Evolutionary conservation across 2,113 vertebrate genomes (phyloP).

Genomic region (Odocoileus virginianus): DNA sequence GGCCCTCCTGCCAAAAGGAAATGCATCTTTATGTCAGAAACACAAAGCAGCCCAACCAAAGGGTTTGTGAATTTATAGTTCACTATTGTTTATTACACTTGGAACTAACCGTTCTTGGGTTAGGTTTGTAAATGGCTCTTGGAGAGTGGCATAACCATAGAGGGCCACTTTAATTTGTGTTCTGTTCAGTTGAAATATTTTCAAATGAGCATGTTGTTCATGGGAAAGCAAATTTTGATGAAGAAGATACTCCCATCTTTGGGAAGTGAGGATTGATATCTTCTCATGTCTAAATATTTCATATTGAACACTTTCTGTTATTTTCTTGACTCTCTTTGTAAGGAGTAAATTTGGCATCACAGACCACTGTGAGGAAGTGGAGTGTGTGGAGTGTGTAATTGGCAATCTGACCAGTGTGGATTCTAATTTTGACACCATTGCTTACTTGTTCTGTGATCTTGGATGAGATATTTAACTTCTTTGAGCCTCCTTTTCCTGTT

Average conservation of each 20-base stretch:
- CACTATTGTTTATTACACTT: constrained; percentile 60
- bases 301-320: background rate
- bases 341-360: background rate
- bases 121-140: constrained; percentile 29
- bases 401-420: background rate
- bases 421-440: background rate
- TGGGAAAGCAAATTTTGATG: constrained; percentile 27
- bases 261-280: background rate
- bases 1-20: constrained; percentile 89
- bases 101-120: constrained; percentile 36
- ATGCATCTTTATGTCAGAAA: constrained; percentile 90
- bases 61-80: constrained; percentile 86
- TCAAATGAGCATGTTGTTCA: constrained; percentile 14
- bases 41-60: constrained; percentile 88
- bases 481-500: background rate
- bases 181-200: constrained; percentile 50
- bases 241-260: constrained; percentile 28
- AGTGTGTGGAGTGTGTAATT: background rate
- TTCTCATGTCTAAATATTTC: background rate
- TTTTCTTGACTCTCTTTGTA: constrained; percentile 13
- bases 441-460: background rate
- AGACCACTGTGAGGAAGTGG: background rate
- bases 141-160: background rate
- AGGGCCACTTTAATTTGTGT: constrained; percentile 52
- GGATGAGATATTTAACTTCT: background rate